Base-by-base conservation (phyloP, 2,888 invertebrate genomes). In the Idaea aversata region DNA sequence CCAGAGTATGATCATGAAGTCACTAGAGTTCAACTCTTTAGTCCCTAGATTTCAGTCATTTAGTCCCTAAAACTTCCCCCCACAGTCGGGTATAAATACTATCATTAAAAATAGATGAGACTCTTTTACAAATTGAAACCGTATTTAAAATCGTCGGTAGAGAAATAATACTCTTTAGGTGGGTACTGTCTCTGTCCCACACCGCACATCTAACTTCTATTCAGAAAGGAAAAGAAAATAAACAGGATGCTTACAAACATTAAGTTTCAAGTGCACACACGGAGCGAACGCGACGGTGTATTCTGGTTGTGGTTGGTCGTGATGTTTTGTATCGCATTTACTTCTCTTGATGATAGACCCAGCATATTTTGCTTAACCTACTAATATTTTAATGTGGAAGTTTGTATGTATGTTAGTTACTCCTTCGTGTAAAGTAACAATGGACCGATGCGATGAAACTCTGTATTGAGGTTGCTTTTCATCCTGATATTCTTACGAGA, bases 201-300 rank as follows among this genome's bases (percentile, higher is more conserved):
- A 65, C 68, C 69, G 63, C 65, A 65, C 68, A 70, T 70, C 70
- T 63, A 67, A 66, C 68, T 70, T 70, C 67, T 73, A 67, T 72
- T 70, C 70, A 71, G 71, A 67, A 72, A 76, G 74, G 67, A 69
- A 72, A 76, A 76, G 78, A 81, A 80, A 84, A 83, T 84, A 84
- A 85, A 85, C 83, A 66, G 71, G 69, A 65, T 76, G 79, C 82
- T 83, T 77, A 78, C 82, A 80, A 82, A 84, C 85, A 85, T 83
- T 82, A 82, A 81, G 80, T 84, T 82, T 81, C 81, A 79, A 85
- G 81, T 83, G 79, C 80, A 82, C 76, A 77, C 72, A 71, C 64
- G 64, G 71, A 63, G 65, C 63, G 64, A 6, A 58, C 5, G 58
- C 58, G n/a, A 5, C 0, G 58, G 58, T 58, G n/a, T 58, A 15